Conservation (phyloP, 2,888 invertebrate species). For the Cordilura impudica region DNA sequence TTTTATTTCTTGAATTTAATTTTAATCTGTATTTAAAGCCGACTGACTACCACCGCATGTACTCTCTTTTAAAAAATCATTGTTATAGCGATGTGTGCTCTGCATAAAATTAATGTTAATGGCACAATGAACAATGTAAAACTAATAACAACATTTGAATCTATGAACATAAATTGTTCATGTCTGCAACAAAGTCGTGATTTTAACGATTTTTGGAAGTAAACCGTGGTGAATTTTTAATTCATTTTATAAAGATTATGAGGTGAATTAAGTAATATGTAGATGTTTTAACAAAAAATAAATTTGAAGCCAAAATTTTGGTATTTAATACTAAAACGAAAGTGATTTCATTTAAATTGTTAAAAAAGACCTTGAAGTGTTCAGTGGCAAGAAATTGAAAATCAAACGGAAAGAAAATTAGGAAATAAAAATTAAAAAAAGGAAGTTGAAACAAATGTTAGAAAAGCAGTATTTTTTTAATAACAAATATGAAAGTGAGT, state of each 20-base stretch:
- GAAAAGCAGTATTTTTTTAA: not conserved
- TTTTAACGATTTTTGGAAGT: slow-evolving; percentile 11
- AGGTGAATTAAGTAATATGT: slow-evolving; percentile 5
- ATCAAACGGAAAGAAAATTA: not conserved
- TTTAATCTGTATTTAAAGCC: slow-evolving; percentile 5
- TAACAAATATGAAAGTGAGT: slow-evolving; percentile 43
- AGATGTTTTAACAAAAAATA: not conserved
- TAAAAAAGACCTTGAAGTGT: slow-evolving; percentile 46
- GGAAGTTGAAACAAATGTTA: not conserved
- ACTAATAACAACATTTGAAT: not conserved
- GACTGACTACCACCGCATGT: not conserved
- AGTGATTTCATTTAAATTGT: slow-evolving; percentile 36
- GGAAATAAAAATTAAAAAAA: not conserved
- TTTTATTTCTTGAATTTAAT: not conserved
- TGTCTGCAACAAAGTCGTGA: slow-evolving; percentile 6
- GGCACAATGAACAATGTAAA: slow-evolving; percentile 4
- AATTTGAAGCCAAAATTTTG: slow-evolving; percentile 16
- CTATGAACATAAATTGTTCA: not conserved
- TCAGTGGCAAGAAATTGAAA: slow-evolving; percentile 5
- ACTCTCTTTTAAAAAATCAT: slow-evolving; percentile 10
- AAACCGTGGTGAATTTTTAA: slow-evolving; percentile 50
- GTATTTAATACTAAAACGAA: slow-evolving; percentile 61
- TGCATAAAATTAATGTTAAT: slow-evolving; percentile 49
- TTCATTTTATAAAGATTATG: not conserved
- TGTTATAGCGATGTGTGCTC: slow-evolving; percentile 28